Base-by-base conservation (phyloP, 2,888 invertebrate species). In the Nomada hirtipes region DNA sequence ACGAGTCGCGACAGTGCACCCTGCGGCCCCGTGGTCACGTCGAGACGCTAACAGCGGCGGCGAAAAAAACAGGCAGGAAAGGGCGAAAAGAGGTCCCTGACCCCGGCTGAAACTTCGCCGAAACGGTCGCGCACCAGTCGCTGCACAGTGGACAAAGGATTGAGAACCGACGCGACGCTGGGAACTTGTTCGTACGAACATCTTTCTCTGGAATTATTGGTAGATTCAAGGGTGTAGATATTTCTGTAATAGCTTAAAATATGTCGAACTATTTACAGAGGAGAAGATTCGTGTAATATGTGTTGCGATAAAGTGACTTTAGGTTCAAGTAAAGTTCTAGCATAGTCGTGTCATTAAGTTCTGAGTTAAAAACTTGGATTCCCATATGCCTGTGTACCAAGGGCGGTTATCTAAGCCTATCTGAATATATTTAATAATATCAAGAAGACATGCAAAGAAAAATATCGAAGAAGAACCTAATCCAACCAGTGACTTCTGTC, bases 1-100 rank as follows among this genome's bases (percentile, higher is more conserved):
- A 84, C 88, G 85, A 89, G 86, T 86, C 83, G 82, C 88, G 79
- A 82, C 57, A 71, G 67, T 84, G 63, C 83, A 82, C 83, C 77
- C 83, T 55, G 83, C 76, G 67, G 71, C 79, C 84, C 80, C 83
- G 83, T 88, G 83, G 85, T 84, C 83, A 83, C 83, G 86, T 82
- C 88, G 85, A 86, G 88, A 85, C 87, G 79, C 72, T 74, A 82
- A 82, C 71, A 87, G 78, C 57, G 70, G 53, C 71, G 60, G 59
- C 72, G 78, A 80, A 79, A 85, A 76, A 76, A 42, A 65, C 67
- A 63, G 72, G 67, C 76, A 81, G 82, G 69, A 83, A 82, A 83
- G 82, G 83, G 74, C 81, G 78, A 74, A 82, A 85, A 79, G 84
- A 84, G 85, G 86, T 85, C 84, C 82, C 79, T 82, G 82, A 82